A percentile compares a stretch with the other conserved stretches of the same genome.
Conservation (phyloP, 2,888 invertebrate species). For the Kryphioiulus occultus region DNA sequence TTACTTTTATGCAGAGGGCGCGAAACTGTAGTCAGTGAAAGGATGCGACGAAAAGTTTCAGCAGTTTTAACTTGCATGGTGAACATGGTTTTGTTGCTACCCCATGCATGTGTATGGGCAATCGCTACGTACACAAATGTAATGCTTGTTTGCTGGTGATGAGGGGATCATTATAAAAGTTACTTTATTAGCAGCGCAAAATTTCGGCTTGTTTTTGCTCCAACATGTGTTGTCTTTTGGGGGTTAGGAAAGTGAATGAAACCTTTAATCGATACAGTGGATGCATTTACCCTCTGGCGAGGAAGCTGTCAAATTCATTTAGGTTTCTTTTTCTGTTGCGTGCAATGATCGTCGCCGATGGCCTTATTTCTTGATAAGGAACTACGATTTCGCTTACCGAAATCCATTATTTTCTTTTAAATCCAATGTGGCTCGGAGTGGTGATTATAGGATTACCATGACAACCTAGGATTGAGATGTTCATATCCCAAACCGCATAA, state of each 20-base stretch:
- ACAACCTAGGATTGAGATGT: neutral
- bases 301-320: neutral
- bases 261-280: too few relatives aligned
- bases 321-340: neutral
- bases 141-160: too few relatives aligned
- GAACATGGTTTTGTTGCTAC: too few relatives aligned
- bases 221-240: too few relatives aligned
- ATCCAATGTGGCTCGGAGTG: neutral
- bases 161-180: too few relatives aligned
- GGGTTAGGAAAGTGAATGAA: too few relatives aligned
- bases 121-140: too few relatives aligned
- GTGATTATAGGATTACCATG: slow-evolving; percentile 5
- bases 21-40: neutral
- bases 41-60: neutral
- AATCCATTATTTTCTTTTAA: slow-evolving; percentile 5
- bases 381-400: neutral
- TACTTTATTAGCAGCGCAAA: too few relatives aligned
- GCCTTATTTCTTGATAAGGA: neutral
- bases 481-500: neutral
- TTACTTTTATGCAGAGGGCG: neutral
- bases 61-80: too few relatives aligned
- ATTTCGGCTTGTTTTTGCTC: too few relatives aligned
- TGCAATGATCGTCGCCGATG: neutral
- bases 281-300: neutral
- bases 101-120: too few relatives aligned